Percentiles rank a stretch among this genome's conserved stretches.
Conservation (phyloP, 53 echinoderm and acorn worm genomes). For the Luidia sarsii region DNA sequence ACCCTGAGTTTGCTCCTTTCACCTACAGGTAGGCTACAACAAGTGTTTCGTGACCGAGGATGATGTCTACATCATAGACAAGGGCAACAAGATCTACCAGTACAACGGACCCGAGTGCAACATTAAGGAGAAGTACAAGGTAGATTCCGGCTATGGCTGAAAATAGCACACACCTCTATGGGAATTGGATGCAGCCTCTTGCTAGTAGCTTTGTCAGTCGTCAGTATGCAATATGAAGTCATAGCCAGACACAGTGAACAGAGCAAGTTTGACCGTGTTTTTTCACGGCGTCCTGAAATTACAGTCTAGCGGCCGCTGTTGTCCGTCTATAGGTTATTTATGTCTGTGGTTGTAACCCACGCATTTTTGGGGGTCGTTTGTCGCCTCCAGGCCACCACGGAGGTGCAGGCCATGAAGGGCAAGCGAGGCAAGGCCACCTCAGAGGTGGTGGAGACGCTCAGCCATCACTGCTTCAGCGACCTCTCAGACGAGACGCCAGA, state of each 20-base stretch:
- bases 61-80: slow-evolving; percentile 48
- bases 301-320: too few relatives aligned
- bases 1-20: too few relatives aligned
- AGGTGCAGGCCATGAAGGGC: slow-evolving; percentile 28
- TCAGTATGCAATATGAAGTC: too few relatives aligned
- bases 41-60: slow-evolving; percentile 21
- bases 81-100: slow-evolving; percentile 33
- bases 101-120: not conserved
- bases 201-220: too few relatives aligned
- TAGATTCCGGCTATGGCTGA: not conserved
- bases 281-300: too few relatives aligned
- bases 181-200: too few relatives aligned
- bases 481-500: not conserved
- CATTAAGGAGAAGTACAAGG: slow-evolving; percentile 28
- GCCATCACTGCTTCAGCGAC: slow-evolving; percentile 5
- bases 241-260: too few relatives aligned
- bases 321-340: too few relatives aligned
- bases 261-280: too few relatives aligned
- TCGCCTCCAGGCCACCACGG: not conserved
- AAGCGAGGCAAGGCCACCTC: slow-evolving; percentile 20
- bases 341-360: too few relatives aligned
- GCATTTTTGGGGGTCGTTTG: too few relatives aligned
- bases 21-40: slow-evolving; percentile 13
- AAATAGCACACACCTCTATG: too few relatives aligned
- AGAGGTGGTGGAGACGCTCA: slow-evolving; percentile 5